Evolutionary conservation across 2,888 invertebrate species (phyloP).

Genomic region (Ophion slaviceki): DNA sequence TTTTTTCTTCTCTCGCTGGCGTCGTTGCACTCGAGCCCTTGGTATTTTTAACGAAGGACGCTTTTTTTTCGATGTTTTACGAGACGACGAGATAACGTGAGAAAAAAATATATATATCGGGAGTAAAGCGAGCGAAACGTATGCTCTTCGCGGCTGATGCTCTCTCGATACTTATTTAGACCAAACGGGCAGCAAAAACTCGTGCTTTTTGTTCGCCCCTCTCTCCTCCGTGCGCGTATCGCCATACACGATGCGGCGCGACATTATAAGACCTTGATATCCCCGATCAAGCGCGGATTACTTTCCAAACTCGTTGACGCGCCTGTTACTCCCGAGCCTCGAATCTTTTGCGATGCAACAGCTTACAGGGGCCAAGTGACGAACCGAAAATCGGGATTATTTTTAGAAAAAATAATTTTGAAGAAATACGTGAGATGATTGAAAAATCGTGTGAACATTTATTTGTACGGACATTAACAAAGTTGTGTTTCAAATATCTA

Average conservation of each 20-base stretch:
- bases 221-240: neutral
- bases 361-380: too few species aligned
- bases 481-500: too few species aligned
- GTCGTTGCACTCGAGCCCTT: slow-evolving; percentile 23
- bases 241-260: neutral
- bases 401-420: too few species aligned
- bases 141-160: slow-evolving; percentile 51
- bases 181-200: slow-evolving; percentile 38
- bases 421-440: too few species aligned
- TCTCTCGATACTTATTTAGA: slow-evolving; percentile 60
- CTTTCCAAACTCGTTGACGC: slow-evolving; percentile 55
- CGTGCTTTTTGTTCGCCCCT: slow-evolving; percentile 16
- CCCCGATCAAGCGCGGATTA: slow-evolving; percentile 49
- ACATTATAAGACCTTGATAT: slow-evolving; percentile 58
- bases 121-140: neutral
- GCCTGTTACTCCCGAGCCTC: slow-evolving; percentile 41
- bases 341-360: too few species aligned
- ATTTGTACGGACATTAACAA: too few species aligned
- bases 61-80: neutral
- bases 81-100: neutral
- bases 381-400: too few species aligned
- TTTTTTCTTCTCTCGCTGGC: slow-evolving; percentile 56
- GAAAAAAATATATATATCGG: neutral
- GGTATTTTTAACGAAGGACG: neutral
- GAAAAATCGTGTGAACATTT: too few species aligned